Evolutionary conservation across 1,140 invertebrate genomes (phyloP), one percentile per base, ranked within the genome.

Genomic region (Heliothis subflexa): DNA sequence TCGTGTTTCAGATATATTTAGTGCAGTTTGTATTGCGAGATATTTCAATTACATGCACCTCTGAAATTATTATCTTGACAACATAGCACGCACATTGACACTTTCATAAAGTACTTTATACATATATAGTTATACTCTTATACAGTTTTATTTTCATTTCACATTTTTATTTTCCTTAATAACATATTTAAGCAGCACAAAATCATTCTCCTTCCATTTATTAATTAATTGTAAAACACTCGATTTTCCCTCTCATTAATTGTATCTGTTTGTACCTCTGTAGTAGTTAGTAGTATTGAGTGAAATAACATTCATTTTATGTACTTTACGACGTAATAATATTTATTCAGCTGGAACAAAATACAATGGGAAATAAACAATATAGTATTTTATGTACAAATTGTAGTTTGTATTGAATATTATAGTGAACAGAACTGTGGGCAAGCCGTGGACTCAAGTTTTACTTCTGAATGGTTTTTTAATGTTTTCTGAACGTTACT

Each of bases 281-380:
- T 14, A 21, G 18, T 59, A 59, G 21, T 59, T 13, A 25, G 57
- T 47, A 61, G 62, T 28, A 28, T 59, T 5, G 13, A 59, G 21
- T 66, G 47, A 40, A 47, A 66, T 47, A 64, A 28, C 40, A 40
- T 40, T n/a, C 11, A 14, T 40, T 28, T 62, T 16, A 47, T 9
- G 14, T 16, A 47, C 21, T 50, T 4, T 16, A 12, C 11, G 25
- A 12, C 10, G 18, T 25, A 16, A 45, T 16, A 10, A 18, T 45
- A 50, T 68, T 18, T 50, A 16, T 68, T 25, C 47, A 68, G 64
- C 11, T 50, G 47, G 10, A 28, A 50, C 12, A 10, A 14, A 66
- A 50, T 50, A 68, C 64, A 68, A 68, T 68, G 45, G 12, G 25
- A 68, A 21, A 50, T 50, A 50, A 49, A 50, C 25, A 18, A 12